These are phyloP conservation scores for Gila robusta DNA, from an alignment of 2,797 vertebrate species.

Conservation along the genomic window DNA sequence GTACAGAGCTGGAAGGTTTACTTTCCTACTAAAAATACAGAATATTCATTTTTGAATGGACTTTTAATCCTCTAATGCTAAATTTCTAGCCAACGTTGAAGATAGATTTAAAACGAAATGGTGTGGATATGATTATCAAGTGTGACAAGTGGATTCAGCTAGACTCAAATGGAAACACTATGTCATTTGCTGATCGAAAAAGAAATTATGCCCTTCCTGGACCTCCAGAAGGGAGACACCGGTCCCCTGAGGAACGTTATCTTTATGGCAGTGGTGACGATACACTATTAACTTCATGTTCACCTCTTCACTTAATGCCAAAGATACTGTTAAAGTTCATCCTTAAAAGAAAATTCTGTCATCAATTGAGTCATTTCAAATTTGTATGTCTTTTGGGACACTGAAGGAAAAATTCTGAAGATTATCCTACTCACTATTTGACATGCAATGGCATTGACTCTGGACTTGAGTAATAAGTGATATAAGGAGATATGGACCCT, in stretches of 20 bases:
- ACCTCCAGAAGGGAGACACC: neutral
- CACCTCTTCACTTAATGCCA: neutral
- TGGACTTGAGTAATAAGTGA: neutral
- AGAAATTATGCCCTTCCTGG: neutral
- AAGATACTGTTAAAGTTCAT: neutral
- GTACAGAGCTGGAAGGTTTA: slow-evolving; percentile 22
- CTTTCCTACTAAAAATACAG: slow-evolving; percentile 25
- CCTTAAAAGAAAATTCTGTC: neutral
- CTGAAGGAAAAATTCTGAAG: neutral
- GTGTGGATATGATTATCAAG: slow-evolving; percentile 1
- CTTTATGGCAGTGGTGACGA: slow-evolving; percentile 22
- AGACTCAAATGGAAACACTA: neutral
- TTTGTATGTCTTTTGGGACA: neutral
- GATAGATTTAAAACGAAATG: slow-evolving; percentile 4
- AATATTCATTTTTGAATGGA: slow-evolving; percentile 32
- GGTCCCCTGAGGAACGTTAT: neutral
- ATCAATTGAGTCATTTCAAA: neutral
- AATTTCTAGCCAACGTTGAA: neutral
- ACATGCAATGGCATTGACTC: neutral
- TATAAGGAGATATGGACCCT: neutral
- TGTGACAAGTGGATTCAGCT: neutral
- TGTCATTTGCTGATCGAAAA: neutral
- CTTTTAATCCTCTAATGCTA: neutral
- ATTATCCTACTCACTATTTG: neutral
- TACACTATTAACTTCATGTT: neutral